These are phyloP conservation scores for Perdita meconis DNA, from an alignment of 2,888 invertebrate genomes.

Conservation along the genomic window DNA sequence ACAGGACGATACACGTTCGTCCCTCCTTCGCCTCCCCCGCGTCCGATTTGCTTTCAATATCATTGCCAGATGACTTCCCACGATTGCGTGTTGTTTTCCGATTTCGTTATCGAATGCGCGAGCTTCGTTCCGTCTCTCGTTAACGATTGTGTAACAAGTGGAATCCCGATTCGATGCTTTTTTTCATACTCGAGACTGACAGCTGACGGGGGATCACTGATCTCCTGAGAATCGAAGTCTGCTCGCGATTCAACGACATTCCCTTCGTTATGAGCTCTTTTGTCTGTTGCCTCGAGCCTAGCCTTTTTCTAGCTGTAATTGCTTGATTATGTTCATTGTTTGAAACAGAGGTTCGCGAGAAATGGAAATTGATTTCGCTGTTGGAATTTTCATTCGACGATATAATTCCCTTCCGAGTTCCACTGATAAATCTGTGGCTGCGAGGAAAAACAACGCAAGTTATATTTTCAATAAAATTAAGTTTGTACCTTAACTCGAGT, in stretches of 20 bases:
- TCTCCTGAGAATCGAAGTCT: conserved; percentile 48
- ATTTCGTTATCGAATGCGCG: neutral
- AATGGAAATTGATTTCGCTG: neutral
- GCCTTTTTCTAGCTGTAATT: neutral
- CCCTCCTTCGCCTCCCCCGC: neutral
- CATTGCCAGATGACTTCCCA: conserved; percentile 47
- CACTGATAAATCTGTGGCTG: neutral
- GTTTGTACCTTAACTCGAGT: too few species aligned
- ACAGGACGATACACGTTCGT: conserved; percentile 12
- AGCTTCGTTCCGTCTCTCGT: conserved; percentile 40
- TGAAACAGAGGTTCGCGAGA: neutral
- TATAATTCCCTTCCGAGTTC: too few species aligned
- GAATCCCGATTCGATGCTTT: conserved; percentile 23
- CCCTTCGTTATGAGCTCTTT: conserved; percentile 17
- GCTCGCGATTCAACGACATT: conserved; percentile 20
- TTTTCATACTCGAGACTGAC: conserved; percentile 5
- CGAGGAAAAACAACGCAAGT: too few species aligned
- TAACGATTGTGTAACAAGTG: conserved; percentile 28
- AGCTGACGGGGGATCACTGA: conserved; percentile 51
- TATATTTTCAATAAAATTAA: too few species aligned
- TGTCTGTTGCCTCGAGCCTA: conserved; percentile 7
- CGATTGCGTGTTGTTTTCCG: conserved; percentile 14
- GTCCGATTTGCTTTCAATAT: conserved; percentile 51
- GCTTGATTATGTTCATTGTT: conserved; percentile 9
- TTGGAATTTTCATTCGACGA: neutral